Evolutionary conservation across 2,888 invertebrate genomes (phyloP).

Genomic region (Spodoptera littoralis): DNA sequence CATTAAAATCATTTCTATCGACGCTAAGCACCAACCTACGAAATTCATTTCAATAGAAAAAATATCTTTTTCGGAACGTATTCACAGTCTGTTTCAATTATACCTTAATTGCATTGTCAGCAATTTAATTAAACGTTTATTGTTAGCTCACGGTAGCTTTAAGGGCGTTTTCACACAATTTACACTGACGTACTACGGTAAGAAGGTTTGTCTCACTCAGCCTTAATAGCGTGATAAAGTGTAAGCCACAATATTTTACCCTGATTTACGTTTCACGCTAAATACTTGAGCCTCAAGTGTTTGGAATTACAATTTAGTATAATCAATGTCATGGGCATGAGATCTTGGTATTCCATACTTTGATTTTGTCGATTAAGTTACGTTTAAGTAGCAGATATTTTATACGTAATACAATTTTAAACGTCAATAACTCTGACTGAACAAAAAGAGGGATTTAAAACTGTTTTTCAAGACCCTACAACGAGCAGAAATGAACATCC

Average conservation of each 20-base stretch:
- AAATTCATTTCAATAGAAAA: conserved; percentile 31
- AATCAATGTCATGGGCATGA: conserved; percentile 9
- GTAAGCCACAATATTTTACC: conserved; percentile 63
- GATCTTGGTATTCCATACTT: too few relatives aligned
- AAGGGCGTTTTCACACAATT: conserved; percentile 57
- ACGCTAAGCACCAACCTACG: conserved; percentile 1
- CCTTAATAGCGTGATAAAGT: conserved; percentile 65
- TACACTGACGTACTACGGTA: conserved; percentile 58
- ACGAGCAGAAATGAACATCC: too few relatives aligned
- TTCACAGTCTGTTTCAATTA: conserved; percentile 39
- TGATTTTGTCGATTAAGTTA: too few relatives aligned
- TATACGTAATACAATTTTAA: too few relatives aligned
- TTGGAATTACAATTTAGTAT: conserved; percentile 30
- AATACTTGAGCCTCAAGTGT: conserved; percentile 29
- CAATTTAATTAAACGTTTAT: conserved; percentile 56
- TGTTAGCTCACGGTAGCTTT: conserved; percentile 51
- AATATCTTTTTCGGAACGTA: conserved; percentile 13
- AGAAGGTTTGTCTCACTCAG: conserved; percentile 41
- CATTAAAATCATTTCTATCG: conserved; percentile 1
- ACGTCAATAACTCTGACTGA: too few relatives aligned
- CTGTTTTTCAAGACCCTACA: too few relatives aligned
- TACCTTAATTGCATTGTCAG: conserved; percentile 54
- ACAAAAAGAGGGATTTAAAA: too few relatives aligned
- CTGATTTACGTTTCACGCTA: conserved; percentile 57
- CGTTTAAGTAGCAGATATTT: too few relatives aligned